Evolutionary conservation across 1,140 invertebrate species (phyloP), one percentile per base, ranked within the genome.

Genomic region (Tetranychus cinnabarinus): DNA sequence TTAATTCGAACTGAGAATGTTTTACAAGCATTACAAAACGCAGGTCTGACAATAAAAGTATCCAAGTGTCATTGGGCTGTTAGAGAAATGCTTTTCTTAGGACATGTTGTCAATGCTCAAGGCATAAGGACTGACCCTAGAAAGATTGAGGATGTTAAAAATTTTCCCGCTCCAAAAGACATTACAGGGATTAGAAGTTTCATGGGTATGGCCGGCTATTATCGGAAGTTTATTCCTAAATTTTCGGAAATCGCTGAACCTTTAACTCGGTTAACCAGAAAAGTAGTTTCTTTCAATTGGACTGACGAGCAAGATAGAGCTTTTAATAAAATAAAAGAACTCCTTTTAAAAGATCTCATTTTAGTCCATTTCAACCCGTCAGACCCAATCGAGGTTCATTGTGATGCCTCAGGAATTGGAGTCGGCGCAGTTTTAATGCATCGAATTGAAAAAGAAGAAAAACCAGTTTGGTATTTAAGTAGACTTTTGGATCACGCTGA

Each of bases 31-130:
- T 15, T 47, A 13, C 12, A 54, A 62, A 33, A 54, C 60, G 42
- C 61, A 59, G 39, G 65, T 64, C 52, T 64, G 63, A 33, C 54
- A 2, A 33, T 56, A 1, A 56, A 47, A 47, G 12, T 47, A 6
- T 15, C 23, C 12, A 47, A 47, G 23, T 47, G 46, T 47, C 12
- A 47, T 12, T 47, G 46, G 46, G 46, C 46, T n/a, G 46, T 47
- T 1, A 47, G 46, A n/a, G 23, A n/a, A 12, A 12, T 47, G 2
- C 6, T 47, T 2, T 47, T 47, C 6, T 6, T 47, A 2, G 46
- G 46, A 6, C 46, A 47, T 6, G 23, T 47, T 2, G 46, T 47
- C 23, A n/a, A 47, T 6, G 23, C 12, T 6, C 12, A 47, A 6
- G 46, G 46, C 12, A 47, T 47, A 2, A 47, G 23, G 6, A 47